A percentile compares a stretch with the other conserved stretches of the same genome.
These are phyloP conservation scores for Campylomormyrus tamandua DNA, from an alignment of 2,113 vertebrate species.

Conservation along the genomic window DNA sequence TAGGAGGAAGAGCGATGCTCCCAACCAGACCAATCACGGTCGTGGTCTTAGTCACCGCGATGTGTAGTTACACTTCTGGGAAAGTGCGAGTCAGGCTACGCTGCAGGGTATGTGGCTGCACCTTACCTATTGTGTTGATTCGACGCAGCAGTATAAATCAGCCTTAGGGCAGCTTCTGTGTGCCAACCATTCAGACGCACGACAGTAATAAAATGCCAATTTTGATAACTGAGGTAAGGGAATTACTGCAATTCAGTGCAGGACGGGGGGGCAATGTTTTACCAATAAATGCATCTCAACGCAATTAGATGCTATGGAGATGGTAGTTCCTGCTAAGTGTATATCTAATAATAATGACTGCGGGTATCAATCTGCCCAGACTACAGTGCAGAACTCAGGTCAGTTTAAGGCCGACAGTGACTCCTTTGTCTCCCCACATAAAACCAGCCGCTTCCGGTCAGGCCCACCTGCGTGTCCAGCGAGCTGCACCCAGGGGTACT, in stretches of 20 bases:
- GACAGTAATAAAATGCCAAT: background rate
- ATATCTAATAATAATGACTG: background rate
- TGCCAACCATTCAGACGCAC: background rate
- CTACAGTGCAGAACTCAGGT: background rate
- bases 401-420: background rate
- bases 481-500: constrained; percentile 97
- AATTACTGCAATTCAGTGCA: background rate
- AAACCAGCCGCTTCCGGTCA: background rate
- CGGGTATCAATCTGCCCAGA: background rate
- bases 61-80: background rate
- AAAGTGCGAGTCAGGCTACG: background rate
- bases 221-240: background rate
- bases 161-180: background rate
- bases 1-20: background rate
- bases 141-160: background rate
- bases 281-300: background rate
- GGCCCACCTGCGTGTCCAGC: constrained; percentile 86
- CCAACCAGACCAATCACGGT: background rate
- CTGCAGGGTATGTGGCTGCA: background rate
- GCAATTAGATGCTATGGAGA: background rate
- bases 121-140: background rate
- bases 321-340: background rate
- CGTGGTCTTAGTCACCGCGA: background rate
- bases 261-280: background rate
- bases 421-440: background rate